phyloP scores from a whole-genome alignment of 30 jellyfish, hydroid and myxozoan genomes.

The Sanderia malayensis region DNA sequence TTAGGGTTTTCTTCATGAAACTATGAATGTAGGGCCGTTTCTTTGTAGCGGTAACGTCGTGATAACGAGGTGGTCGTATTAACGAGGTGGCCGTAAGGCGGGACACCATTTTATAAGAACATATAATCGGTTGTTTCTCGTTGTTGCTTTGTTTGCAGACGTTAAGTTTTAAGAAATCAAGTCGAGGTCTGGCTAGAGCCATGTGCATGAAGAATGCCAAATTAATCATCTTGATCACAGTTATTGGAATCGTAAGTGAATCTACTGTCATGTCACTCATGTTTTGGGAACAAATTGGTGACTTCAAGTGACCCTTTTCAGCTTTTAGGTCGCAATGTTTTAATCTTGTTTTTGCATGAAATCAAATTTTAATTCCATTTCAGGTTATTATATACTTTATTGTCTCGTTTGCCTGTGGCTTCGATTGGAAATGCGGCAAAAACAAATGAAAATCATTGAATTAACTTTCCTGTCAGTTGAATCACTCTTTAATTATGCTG shows the following conservation, averaged over 20 bases:
- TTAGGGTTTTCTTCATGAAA: too few species aligned
- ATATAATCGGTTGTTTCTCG: not conserved
- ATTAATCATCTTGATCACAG: conserved; percentile 50
- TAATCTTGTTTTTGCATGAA: too few species aligned
- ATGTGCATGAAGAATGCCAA: conserved; percentile 82
- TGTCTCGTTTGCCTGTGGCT: conserved; percentile 84
- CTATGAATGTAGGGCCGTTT: too few species aligned
- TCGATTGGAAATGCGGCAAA: conserved; percentile 73
- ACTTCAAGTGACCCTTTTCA: too few species aligned
- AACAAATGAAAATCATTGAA: not conserved
- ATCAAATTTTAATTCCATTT: too few species aligned
- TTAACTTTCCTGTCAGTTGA: not conserved
- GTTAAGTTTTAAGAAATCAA: conserved; percentile 81
- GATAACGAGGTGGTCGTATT: too few species aligned
- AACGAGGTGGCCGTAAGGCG: too few species aligned
- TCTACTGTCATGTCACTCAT: too few species aligned
- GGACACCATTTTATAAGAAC: not conserved
- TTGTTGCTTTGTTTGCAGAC: conserved; percentile 33
- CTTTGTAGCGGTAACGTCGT: too few species aligned
- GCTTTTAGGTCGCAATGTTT: too few species aligned
- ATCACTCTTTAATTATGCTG: not conserved
- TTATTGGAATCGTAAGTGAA: conserved; percentile 74
- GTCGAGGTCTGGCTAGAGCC: conserved; percentile 79
- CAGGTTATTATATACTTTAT: conserved; percentile 66
- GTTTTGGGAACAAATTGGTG: too few species aligned